Evolutionary conservation across 2,888 invertebrate genomes (phyloP).

Genomic region (Mesorhabditis spiculigera): DNA sequence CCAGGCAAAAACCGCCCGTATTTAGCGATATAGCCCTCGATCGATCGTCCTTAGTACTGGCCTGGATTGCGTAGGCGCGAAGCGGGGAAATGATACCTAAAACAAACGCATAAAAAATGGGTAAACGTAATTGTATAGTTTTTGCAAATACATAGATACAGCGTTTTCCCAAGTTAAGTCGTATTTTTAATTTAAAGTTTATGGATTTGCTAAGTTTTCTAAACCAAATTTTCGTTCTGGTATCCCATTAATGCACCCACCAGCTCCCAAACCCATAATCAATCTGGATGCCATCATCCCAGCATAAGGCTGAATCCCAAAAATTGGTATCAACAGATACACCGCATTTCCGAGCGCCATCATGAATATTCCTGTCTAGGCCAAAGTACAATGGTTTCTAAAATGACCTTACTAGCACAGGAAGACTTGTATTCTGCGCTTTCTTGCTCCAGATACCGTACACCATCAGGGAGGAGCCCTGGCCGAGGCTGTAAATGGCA

Average conservation of each 20-base stretch:
- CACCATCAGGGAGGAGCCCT: conserved; percentile 31
- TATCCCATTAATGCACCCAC: conserved; percentile 31
- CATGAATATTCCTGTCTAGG: conserved; percentile 48
- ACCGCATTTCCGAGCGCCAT: conserved; percentile 58
- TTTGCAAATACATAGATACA: too few relatives aligned
- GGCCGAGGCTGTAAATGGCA: conserved; percentile 33
- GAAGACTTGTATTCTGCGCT: not conserved
- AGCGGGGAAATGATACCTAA: conserved; percentile 60
- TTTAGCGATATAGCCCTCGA: conserved; percentile 60
- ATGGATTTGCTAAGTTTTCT: too few relatives aligned
- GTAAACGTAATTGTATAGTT: too few relatives aligned
- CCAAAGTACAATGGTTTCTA: too few relatives aligned
- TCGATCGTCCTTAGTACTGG: conserved; percentile 58
- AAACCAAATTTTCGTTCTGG: too few relatives aligned
- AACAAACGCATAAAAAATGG: too few relatives aligned
- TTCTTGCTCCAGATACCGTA: conserved; percentile 33
- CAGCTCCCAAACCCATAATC: conserved; percentile 60
- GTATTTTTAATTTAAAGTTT: too few relatives aligned
- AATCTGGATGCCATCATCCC: conserved; percentile 49
- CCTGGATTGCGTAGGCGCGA: conserved; percentile 59
- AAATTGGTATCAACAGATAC: conserved; percentile 57
- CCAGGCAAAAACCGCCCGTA: conserved; percentile 60
- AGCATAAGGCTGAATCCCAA: conserved; percentile 40
- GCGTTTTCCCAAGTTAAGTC: too few relatives aligned
- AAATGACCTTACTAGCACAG: not conserved